phyloP scores from a whole-genome alignment of 2,888 invertebrate genomes.

The Rugalucina vietnamica region DNA sequence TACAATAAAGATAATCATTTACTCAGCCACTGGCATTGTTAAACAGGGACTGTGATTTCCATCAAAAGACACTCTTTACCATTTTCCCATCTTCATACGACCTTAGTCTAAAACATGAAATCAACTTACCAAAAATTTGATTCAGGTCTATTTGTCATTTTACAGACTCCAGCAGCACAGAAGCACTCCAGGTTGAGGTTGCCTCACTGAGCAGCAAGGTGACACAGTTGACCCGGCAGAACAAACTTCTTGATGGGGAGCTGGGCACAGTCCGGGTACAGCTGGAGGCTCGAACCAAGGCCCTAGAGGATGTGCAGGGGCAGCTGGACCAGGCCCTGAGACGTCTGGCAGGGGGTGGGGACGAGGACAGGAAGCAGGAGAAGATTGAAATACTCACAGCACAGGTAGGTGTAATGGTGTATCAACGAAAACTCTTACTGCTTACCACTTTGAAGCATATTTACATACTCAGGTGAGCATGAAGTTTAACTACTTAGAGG shows the following conservation, averaged over 20 bases:
- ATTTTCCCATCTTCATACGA: too few relatives aligned
- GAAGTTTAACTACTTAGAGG: too few relatives aligned
- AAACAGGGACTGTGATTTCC: too few relatives aligned
- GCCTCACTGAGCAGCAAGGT: constrained; percentile 63
- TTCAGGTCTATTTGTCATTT: neutral
- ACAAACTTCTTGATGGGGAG: constrained; percentile 72
- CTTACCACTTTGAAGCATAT: too few relatives aligned
- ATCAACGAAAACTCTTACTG: too few relatives aligned
- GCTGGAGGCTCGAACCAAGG: constrained; percentile 71
- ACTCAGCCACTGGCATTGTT: too few relatives aligned
- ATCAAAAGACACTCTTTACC: too few relatives aligned
- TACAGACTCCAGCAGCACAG: constrained; percentile 36
- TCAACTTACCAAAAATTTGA: too few relatives aligned
- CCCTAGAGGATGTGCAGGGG: constrained; percentile 72
- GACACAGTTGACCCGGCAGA: constrained; percentile 66
- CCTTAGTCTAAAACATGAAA: too few relatives aligned
- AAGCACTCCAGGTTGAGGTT: constrained; percentile 49
- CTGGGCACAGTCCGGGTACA: constrained; percentile 69
- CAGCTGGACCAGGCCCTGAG: constrained; percentile 68
- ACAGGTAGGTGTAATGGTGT: constrained; percentile 69
- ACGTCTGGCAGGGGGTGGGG: constrained; percentile 58
- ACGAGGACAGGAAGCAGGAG: constrained; percentile 68
- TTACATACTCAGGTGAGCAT: too few relatives aligned
- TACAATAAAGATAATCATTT: too few relatives aligned
- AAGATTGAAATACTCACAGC: constrained; percentile 72